A percentile compares a stretch with the other conserved stretches of the same genome.
phyloP scores from a whole-genome alignment of 2,113 vertebrate genomes.

The Noturus placidus region DNA sequence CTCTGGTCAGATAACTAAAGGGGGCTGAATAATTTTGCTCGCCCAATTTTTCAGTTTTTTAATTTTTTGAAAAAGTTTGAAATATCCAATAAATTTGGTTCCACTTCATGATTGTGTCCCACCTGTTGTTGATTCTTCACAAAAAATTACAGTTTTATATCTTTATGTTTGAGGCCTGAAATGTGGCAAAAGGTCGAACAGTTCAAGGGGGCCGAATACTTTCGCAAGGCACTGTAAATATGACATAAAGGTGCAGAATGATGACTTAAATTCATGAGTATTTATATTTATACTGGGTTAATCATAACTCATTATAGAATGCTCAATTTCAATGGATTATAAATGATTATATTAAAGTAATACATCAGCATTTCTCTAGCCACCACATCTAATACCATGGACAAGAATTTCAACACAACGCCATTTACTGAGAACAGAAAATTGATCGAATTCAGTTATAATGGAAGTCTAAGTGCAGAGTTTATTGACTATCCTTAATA shows the following conservation, averaged over 20 bases:
- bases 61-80: no score
- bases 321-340: background rate
- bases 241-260: background rate
- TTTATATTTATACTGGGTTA: background rate
- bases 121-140: no score
- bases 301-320: background rate
- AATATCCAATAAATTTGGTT: no score
- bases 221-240: no score
- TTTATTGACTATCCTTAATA: background rate
- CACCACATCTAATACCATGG: background rate
- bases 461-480: background rate
- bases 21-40: no score
- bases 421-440: background rate
- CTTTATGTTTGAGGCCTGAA: no score
- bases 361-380: background rate
- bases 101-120: no score
- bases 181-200: no score
- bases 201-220: no score
- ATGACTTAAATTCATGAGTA: background rate
- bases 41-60: no score
- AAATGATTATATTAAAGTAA: background rate
- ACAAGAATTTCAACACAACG: background rate
- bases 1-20: no score
- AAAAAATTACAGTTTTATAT: no score
- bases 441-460: background rate